phyloP scores from a whole-genome alignment of 2,888 invertebrate genomes.

The Scaptomyza parva region DNA sequence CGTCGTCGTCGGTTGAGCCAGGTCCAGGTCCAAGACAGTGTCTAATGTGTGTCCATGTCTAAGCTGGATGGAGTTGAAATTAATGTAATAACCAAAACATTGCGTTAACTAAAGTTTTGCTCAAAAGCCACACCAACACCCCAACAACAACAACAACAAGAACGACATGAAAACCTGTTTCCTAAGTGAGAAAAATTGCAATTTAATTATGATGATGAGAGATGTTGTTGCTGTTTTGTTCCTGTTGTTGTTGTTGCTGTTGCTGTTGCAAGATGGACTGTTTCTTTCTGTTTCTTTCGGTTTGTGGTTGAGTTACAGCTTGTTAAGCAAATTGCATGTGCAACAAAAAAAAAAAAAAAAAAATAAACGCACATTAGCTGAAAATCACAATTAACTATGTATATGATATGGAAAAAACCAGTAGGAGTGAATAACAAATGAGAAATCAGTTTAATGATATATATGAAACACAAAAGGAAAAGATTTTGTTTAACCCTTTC shows the following conservation, averaged over 20 bases:
- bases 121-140: slow-evolving; percentile 31
- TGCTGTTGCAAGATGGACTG: not conserved
- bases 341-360: not conserved
- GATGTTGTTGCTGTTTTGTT: slow-evolving; percentile 13
- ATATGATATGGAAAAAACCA: no score
- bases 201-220: slow-evolving; percentile 73
- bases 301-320: slow-evolving; percentile 17
- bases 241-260: slow-evolving; percentile 1
- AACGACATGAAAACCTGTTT: slow-evolving; percentile 11
- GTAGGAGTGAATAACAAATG: no score
- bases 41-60: slow-evolving; percentile 53
- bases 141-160: slow-evolving; percentile 7
- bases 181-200: slow-evolving; percentile 78
- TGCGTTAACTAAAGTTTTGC: slow-evolving; percentile 36
- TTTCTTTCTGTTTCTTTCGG: not conserved
- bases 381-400: slow-evolving; percentile 1
- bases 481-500: no score
- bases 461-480: no score
- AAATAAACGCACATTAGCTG: not conserved
- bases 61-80: slow-evolving; percentile 59
- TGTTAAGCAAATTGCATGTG: slow-evolving; percentile 29
- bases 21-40: slow-evolving; percentile 34
- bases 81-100: slow-evolving; percentile 58
- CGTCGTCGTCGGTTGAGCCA: slow-evolving; percentile 9
- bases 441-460: no score